Conservation (phyloP, 1,140 invertebrate species). For the Sarcophaga bullata region DNA sequence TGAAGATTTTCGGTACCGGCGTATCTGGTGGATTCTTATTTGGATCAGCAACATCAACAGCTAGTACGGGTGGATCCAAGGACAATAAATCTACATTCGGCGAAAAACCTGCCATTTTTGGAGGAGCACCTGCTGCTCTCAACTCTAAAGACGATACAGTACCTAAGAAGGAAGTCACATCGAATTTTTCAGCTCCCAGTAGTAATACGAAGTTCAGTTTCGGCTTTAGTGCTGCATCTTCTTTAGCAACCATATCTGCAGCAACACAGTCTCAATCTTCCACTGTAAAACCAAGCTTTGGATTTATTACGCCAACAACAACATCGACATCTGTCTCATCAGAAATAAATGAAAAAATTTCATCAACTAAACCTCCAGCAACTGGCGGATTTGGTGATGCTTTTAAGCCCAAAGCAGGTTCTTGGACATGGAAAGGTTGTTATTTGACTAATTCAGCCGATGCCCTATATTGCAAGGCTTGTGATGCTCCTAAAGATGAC, state of each 20-base stretch:
- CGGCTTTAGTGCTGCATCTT: slow-evolving; percentile 58
- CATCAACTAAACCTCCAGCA: slow-evolving; percentile 40
- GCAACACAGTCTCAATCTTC: not conserved
- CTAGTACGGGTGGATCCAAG: slow-evolving; percentile 24
- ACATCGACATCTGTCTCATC: no score
- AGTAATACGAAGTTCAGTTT: slow-evolving; percentile 64
- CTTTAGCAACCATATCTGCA: slow-evolving; percentile 42
- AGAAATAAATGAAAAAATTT: not conserved
- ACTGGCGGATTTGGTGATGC: slow-evolving; percentile 66
- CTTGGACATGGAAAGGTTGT: slow-evolving; percentile 78
- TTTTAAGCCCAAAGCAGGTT: slow-evolving; percentile 75
- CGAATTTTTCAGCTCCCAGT: slow-evolving; percentile 44
- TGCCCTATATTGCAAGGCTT: slow-evolving; percentile 69
- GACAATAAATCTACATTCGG: slow-evolving; percentile 45
- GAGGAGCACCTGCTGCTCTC: not conserved
- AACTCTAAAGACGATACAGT: slow-evolving; percentile 65
- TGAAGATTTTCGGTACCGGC: slow-evolving; percentile 26
- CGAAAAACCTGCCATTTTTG: slow-evolving; percentile 37
- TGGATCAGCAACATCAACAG: slow-evolving; percentile 1
- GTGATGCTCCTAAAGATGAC: slow-evolving; percentile 68
- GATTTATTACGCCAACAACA: slow-evolving; percentile 47
- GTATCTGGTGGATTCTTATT: slow-evolving; percentile 48
- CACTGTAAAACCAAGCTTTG: slow-evolving; percentile 46
- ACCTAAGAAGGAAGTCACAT: slow-evolving; percentile 56
- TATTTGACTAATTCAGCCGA: slow-evolving; percentile 70